These are phyloP conservation scores for Eueides isabella DNA, from an alignment of 1,140 invertebrate species.

Conservation along the genomic window DNA sequence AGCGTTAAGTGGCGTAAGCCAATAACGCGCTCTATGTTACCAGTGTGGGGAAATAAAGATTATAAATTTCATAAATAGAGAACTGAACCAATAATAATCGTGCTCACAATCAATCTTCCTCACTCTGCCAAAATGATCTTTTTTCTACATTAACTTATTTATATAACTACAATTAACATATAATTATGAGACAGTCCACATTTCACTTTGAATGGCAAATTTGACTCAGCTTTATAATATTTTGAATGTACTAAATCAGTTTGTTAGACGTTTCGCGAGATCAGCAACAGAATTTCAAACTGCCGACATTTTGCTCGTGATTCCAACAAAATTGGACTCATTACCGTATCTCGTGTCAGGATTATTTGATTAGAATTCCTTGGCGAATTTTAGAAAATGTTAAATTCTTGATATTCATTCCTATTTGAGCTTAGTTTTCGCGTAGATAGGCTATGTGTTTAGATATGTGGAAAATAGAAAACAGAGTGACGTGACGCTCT, in stretches of 20 bases:
- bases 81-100: no score
- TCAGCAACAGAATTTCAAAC: constrained; percentile 41
- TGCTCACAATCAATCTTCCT: no score
- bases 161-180: background rate
- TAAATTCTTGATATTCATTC: background rate
- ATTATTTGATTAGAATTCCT: constrained; percentile 35
- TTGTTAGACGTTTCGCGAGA: constrained; percentile 30
- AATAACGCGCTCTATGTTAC: no score
- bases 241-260: constrained; percentile 33
- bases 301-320: constrained; percentile 37
- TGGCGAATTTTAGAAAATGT: constrained; percentile 11
- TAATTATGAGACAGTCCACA: constrained; percentile 3
- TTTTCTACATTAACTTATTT: no score
- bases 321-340: constrained; percentile 39
- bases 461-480: no score
- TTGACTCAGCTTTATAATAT: constrained; percentile 29
- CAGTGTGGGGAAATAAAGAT: no score
- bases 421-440: background rate
- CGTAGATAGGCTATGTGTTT: no score
- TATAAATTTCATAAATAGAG: no score
- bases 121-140: background rate
- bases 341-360: constrained; percentile 29
- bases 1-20: no score
- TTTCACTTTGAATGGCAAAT: constrained; percentile 15
- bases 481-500: no score